Evolutionary conservation across 2,113 vertebrate genomes (phyloP), one percentile per base, ranked within the genome.

Genomic region (Hemicordylus capensis): DNA sequence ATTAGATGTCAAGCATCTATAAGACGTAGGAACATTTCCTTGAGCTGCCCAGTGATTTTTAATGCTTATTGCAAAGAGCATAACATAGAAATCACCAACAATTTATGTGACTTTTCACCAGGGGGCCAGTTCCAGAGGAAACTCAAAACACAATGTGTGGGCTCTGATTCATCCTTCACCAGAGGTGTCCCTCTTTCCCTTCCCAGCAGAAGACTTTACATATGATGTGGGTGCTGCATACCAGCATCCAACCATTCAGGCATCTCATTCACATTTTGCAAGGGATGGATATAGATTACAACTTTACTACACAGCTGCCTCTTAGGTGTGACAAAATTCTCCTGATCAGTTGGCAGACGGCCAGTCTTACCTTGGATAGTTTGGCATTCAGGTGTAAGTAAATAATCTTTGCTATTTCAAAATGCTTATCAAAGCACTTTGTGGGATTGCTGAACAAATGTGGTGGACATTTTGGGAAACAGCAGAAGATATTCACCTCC

Each of bases 1-100:
- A 85, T 39, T 14, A 85, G 94, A 83, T 22, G 2, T 2, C 90
- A 90, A 94, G 78, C 81, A 84, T 73, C 89, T 85, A 6, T 3
- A 39, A 20, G 9, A 82, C 26, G 51, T 44, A 86, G 85, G 72
- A 93, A 86, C 80, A 86, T 78, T 73, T 63, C 84, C 75, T 87
- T 85, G 81, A 79, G 64, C 46, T 20, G n/a, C 2, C 1, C 54
- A 28, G 14, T 22, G 59, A 42, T 15, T 76, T 84, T 76, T 46
- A 46, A 44, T 67, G 34, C 39, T 10, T 20, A 48, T 31, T 61
- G 69, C 12, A 77, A 77, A 34, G 39, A 67, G 11, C 51, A n/a
- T 17, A 19, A 54, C 28, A 6, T 39, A 70, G 34, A 28, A 69
- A 81, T 19, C 7, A 28, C 22, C 17, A 20, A 42, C 39, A 12